Conservation (phyloP, 1,140 invertebrate genomes). For the Drosophila lini region DNA sequence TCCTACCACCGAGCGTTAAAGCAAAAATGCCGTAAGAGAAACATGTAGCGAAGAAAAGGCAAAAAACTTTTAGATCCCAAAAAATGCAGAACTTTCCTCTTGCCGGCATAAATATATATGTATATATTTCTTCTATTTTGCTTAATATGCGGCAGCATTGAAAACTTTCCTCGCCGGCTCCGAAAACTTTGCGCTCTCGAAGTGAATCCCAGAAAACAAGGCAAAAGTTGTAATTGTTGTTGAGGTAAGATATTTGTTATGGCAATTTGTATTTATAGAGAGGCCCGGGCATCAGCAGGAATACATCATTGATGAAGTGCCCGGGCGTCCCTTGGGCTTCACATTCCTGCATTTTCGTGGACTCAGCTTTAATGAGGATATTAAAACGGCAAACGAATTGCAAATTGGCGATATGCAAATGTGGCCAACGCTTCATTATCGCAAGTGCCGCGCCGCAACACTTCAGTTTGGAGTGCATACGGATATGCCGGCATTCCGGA, state of each 20-base stretch:
- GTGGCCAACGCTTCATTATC: conserved; percentile 57
- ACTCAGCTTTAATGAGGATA: conserved; percentile 4
- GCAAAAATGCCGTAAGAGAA: conserved; percentile 65
- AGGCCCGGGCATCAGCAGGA: conserved; percentile 3
- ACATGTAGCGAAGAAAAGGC: conserved; percentile 60
- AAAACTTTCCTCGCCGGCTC: conserved; percentile 62
- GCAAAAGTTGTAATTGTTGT: conserved; percentile 78
- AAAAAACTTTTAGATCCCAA: conserved; percentile 64
- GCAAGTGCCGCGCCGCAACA: conserved; percentile 64
- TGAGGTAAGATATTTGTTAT: conserved; percentile 71
- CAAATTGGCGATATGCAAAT: conserved; percentile 64
- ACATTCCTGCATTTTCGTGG: background rate
- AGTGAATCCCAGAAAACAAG: conserved; percentile 34
- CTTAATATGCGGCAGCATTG: conserved; percentile 78
- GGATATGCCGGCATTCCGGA: conserved; percentile 40
- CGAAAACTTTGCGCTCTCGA: conserved; percentile 54
- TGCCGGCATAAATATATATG: conserved; percentile 32
- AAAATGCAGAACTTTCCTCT: conserved; percentile 56
- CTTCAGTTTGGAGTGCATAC: conserved; percentile 57
- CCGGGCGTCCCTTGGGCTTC: background rate
- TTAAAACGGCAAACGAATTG: conserved; percentile 38
- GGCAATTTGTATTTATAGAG: conserved; percentile 49
- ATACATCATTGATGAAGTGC: conserved; percentile 47
- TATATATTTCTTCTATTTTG: conserved; percentile 50
- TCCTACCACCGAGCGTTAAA: conserved; percentile 72